Base-by-base conservation (phyloP, 1,140 invertebrate genomes). In the Drosophila yakuba region DNA sequence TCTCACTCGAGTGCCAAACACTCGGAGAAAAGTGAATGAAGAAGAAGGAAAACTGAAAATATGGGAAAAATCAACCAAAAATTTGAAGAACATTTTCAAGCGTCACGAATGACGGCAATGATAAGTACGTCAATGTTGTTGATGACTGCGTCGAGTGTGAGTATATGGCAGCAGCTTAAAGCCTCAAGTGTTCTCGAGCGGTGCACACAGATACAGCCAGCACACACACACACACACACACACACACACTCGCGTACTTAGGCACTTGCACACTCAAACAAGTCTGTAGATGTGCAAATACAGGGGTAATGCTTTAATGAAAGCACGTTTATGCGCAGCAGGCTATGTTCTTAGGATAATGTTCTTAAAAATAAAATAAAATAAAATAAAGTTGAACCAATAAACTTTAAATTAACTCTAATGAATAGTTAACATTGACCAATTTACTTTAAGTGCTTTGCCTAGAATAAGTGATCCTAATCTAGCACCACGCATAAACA, bases 51-150 rank as follows among this genome's bases (percentile, higher is more conserved):
- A 28, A 60, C 14, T 17, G 20, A 61, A 63, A 58, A 58, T 32
- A 48, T 41, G 50, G 45, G 41, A 14, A 39, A 48, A 36, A 56
- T 47, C 35, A 43, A 20, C 25, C 28, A 12, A 12, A 68, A 56
- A 41, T 48, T 71, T 41, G 35, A 41, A 68, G 48, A 57, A 17
- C 10, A 47, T 48, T 71, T 69, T 39, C 47, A 72, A 67, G 64
- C 59, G 76, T 36, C 72, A 77, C 68, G 48, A 56, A 77, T 84
- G 81, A 80, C 78, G 67, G 60, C 76, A 85, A 78, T 76, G 82
- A 81, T 67, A 68, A 74, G 74, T 77, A 77, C 74, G 78, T 77
- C 78, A 80, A 78, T 73, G 78, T 52, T 76, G 63, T 69, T 82
- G 78, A 86, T 78, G 79, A 81, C 59, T 77, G 44, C 60, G 78